Percentiles rank a stretch among this genome's conserved stretches.
Conservation (phyloP, 2,888 invertebrate genomes). For the Amphipoea oculea region DNA sequence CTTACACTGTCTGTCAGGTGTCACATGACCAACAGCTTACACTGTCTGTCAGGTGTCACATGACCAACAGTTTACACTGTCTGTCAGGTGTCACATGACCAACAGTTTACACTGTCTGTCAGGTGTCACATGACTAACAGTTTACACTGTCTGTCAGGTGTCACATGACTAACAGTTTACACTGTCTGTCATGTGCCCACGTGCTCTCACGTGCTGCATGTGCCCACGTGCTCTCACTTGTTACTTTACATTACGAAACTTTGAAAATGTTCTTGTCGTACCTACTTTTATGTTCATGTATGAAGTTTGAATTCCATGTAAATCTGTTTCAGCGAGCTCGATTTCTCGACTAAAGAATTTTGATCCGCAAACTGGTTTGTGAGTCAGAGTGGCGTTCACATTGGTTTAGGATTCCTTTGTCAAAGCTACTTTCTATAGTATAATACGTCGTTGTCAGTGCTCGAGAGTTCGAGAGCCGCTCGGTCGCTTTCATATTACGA, state of each 20-base stretch:
- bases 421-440: conserved; percentile 60
- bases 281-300: background rate
- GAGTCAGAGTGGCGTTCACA: conserved; percentile 53
- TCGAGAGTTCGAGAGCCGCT: background rate
- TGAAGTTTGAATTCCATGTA: conserved; percentile 3
- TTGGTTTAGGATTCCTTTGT: conserved; percentile 62
- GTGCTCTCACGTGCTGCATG: no score
- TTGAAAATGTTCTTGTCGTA: background rate
- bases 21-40: no score
- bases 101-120: no score
- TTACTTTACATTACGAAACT: background rate
- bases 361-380: conserved; percentile 59
- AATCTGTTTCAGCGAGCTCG: conserved; percentile 27
- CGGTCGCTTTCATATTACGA: conserved; percentile 26
- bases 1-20: no score
- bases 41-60: no score
- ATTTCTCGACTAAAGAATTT: conserved; percentile 43
- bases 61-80: no score
- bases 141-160: no score
- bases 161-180: no score
- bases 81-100: no score
- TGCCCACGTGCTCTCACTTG: background rate
- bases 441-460: conserved; percentile 21
- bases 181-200: no score
- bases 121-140: no score